Conservation (phyloP, 2,797 vertebrate genomes). For the Scyliorhinus canicula region DNA sequence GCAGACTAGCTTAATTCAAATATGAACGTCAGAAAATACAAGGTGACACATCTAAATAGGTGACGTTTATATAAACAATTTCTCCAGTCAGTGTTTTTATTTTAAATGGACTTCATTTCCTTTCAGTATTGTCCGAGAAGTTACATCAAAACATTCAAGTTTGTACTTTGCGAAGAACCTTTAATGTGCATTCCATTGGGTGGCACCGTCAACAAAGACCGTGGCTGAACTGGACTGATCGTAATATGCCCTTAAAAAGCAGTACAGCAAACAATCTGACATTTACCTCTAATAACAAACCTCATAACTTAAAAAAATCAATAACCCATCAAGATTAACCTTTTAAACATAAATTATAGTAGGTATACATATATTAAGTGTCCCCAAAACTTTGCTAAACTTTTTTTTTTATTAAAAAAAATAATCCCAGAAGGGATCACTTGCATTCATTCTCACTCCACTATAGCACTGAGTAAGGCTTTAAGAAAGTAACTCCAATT, state of each 20-base stretch:
- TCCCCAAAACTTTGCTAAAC: slow-evolving; percentile 27
- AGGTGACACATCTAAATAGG: slow-evolving; percentile 27
- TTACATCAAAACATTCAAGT: slow-evolving; percentile 37
- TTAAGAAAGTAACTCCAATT: slow-evolving; percentile 22
- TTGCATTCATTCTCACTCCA: slow-evolving; percentile 22
- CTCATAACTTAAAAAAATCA: slow-evolving; percentile 32
- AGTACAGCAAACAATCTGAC: slow-evolving; percentile 38
- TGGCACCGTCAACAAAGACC: slow-evolving; percentile 30
- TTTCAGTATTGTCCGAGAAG: slow-evolving; percentile 9
- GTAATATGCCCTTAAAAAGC: slow-evolving; percentile 35
- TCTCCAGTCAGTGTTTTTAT: slow-evolving; percentile 16
- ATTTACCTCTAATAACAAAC: slow-evolving; percentile 34
- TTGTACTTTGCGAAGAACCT: slow-evolving; percentile 33
- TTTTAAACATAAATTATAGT: slow-evolving; percentile 36
- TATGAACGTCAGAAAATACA: not conserved
- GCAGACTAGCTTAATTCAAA: not conserved
- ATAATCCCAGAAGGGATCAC: slow-evolving; percentile 30
- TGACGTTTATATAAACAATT: slow-evolving; percentile 19
- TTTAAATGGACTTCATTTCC: slow-evolving; percentile 27
- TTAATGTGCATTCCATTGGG: slow-evolving; percentile 34
- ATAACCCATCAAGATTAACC: slow-evolving; percentile 28
- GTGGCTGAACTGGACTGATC: slow-evolving; percentile 32
- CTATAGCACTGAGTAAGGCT: slow-evolving; percentile 19
- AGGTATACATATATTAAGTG: slow-evolving; percentile 33
- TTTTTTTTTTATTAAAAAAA: slow-evolving; percentile 9